phyloP scores from a whole-genome alignment of 1,140 invertebrate species.

The Diploscapter pachys region DNA sequence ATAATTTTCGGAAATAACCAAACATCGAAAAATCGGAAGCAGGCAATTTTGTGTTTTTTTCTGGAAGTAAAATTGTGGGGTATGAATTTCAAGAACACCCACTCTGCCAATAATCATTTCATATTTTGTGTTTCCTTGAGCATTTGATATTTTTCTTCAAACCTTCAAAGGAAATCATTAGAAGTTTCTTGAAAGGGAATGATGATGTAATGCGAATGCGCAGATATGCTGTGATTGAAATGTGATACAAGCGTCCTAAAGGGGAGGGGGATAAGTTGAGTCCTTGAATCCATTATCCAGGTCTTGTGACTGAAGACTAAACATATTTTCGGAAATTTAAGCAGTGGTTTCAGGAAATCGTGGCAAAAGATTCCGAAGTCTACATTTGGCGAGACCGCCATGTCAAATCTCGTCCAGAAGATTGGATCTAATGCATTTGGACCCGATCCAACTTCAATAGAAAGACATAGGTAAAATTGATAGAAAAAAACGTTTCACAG shows the following conservation, averaged over 20 bases:
- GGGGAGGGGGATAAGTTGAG: constrained; percentile 23
- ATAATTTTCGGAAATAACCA: too few relatives aligned
- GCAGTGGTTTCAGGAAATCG: constrained; percentile 42
- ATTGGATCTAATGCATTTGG: constrained; percentile 24
- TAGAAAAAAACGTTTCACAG: background rate
- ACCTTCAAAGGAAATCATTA: background rate
- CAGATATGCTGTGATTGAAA: constrained; percentile 33
- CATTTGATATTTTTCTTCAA: background rate
- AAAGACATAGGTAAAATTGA: constrained; percentile 30
- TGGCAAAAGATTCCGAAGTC: constrained; percentile 46
- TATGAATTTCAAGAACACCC: too few relatives aligned
- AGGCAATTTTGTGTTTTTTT: too few relatives aligned
- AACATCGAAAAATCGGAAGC: too few relatives aligned
- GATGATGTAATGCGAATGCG: constrained; percentile 17
- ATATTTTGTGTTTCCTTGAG: too few relatives aligned
- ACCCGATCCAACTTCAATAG: constrained; percentile 28
- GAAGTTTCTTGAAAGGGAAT: background rate
- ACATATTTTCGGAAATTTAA: too few relatives aligned
- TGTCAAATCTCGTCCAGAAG: constrained; percentile 24
- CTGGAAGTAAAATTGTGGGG: too few relatives aligned
- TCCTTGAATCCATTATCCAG: constrained; percentile 1
- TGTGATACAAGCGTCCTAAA: constrained; percentile 40
- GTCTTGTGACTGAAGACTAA: too few relatives aligned
- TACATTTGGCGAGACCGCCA: constrained; percentile 41
- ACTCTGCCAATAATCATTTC: too few relatives aligned